A percentile compares a stretch with the other conserved stretches of the same genome.
Conservation (phyloP, 1,140 invertebrate species). For the Coenobita brevimanus region DNA sequence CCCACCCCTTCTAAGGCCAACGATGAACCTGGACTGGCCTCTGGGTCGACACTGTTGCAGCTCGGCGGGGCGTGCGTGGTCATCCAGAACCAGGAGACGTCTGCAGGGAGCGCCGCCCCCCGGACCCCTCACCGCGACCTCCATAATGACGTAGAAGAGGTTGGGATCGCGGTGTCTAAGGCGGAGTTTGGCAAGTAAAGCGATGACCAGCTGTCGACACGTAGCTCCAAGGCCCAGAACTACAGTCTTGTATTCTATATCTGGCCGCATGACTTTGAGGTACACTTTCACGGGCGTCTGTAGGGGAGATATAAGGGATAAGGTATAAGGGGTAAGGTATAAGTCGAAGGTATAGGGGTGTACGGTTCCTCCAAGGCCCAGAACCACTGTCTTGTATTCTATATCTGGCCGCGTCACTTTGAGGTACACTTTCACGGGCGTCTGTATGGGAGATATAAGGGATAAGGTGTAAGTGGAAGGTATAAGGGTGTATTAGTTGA, state of each 20-base stretch:
- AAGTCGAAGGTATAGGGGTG: too few relatives aligned
- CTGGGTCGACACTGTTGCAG: constrained; percentile 92
- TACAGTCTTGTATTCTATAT: constrained; percentile 95
- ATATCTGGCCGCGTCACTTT: constrained; percentile 90
- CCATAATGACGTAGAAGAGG: constrained; percentile 94
- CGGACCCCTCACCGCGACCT: constrained; percentile 83
- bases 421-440: constrained; percentile 92
- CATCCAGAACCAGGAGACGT: constrained; percentile 88
- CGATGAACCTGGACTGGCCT: constrained; percentile 85
- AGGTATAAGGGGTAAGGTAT: too few relatives aligned
- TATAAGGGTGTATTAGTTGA: too few relatives aligned
- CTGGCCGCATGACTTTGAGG: constrained; percentile 87
- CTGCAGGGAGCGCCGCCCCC: constrained; percentile 76
- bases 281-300: constrained; percentile 95
- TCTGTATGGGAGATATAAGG: too few relatives aligned
- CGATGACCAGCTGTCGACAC: constrained; percentile 87
- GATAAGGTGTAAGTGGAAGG: too few relatives aligned
- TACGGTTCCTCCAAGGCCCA: too few relatives aligned
- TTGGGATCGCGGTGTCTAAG: constrained; percentile 93
- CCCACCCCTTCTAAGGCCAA: constrained; percentile 88
- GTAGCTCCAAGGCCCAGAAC: constrained; percentile 89
- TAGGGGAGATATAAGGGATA: constrained; percentile 72
- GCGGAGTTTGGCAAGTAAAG: constrained; percentile 89
- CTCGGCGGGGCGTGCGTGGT: constrained; percentile 89
- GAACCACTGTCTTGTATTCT: constrained; percentile 92